phyloP scores from a whole-genome alignment of 92 coral and sea anemone species.

The Micromussa lordhowensis region DNA sequence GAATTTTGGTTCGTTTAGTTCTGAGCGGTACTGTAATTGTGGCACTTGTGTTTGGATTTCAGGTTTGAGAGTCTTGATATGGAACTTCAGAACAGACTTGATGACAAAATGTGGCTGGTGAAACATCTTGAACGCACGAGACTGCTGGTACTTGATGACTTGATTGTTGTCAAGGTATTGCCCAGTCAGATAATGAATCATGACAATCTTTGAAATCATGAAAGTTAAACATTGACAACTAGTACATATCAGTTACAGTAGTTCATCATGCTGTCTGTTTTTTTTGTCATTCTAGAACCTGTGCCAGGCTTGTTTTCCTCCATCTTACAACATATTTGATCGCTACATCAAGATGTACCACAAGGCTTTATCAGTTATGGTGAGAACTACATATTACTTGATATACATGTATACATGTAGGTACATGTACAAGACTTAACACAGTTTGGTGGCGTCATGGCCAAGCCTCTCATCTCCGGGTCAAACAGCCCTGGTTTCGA shows the following conservation, averaged over 20 bases:
- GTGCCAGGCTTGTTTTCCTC: slow-evolving; percentile 93
- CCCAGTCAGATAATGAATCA: no score
- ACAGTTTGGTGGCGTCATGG: no score
- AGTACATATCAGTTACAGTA: background rate
- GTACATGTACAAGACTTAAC: no score
- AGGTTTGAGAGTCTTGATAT: slow-evolving; percentile 98
- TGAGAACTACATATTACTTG: slow-evolving; percentile 20
- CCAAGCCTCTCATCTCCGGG: no score
- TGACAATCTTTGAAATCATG: background rate
- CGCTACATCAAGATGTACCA: slow-evolving; percentile 86
- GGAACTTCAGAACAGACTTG: slow-evolving; percentile 81
- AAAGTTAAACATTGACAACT: background rate
- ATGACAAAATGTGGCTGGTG: slow-evolving; percentile 98
- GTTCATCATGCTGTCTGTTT: background rate
- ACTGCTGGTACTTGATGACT: slow-evolving; percentile 83
- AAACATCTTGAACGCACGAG: slow-evolving; percentile 95
- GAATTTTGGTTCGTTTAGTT: no score
- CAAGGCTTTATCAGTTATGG: slow-evolving; percentile 85
- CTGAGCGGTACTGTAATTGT: no score
- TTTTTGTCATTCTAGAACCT: slow-evolving; percentile 65
- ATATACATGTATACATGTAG: no score
- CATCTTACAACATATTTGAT: slow-evolving; percentile 88
- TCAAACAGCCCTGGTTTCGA: no score
- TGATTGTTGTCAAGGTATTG: slow-evolving; percentile 89
- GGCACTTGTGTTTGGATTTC: background rate